Percentiles rank a stretch among this genome's conserved stretches.
phyloP scores from a whole-genome alignment of 2,888 invertebrate species.

The Seira musarum region DNA sequence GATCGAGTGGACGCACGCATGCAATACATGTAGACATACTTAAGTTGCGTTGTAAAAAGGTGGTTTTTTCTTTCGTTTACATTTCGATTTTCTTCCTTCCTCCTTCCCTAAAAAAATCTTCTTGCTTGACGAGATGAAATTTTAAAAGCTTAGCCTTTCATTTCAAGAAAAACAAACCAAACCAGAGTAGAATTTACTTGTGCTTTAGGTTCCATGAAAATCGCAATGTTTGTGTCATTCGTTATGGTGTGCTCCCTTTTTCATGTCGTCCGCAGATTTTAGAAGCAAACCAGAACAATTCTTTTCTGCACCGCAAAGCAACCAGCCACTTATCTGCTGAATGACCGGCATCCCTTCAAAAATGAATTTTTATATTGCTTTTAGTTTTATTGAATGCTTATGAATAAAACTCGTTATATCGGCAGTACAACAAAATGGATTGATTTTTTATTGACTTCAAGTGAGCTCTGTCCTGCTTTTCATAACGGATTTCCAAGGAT shows the following conservation, averaged over 20 bases:
- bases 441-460: background rate
- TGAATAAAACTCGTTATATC: no score
- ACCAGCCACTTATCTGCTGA: constrained; percentile 16
- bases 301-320: constrained; percentile 42
- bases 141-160: no score
- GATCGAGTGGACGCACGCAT: constrained; percentile 7
- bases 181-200: no score
- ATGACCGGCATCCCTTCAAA: background rate
- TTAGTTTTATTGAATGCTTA: background rate
- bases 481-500: background rate
- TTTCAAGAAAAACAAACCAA: no score
- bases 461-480: background rate
- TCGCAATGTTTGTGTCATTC: constrained; percentile 59
- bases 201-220: constrained; percentile 51
- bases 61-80: background rate
- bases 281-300: no score
- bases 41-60: no score
- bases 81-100: background rate
- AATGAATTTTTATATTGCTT: background rate
- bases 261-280: no score
- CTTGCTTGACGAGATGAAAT: no score
- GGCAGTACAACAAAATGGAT: background rate
- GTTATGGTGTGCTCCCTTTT: constrained; percentile 59
- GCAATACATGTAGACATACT: no score
- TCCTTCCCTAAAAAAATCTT: no score